Evolutionary conservation across 1,140 invertebrate genomes (phyloP).

Genomic region (Papilio aristodemus): DNA sequence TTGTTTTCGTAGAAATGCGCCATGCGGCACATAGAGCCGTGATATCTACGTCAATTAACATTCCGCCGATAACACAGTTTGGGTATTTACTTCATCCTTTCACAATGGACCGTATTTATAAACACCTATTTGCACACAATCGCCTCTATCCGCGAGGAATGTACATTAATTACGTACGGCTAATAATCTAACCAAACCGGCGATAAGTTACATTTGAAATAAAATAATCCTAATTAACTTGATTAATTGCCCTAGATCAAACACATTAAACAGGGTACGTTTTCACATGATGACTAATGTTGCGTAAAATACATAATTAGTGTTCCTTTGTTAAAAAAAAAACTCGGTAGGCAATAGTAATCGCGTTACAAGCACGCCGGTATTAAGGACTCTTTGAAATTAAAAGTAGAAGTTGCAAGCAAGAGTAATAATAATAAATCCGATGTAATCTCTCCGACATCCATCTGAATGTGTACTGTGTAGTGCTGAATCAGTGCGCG

Average conservation of each 20-base stretch:
- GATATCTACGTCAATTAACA: conserved; percentile 15
- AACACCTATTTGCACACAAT: neutral
- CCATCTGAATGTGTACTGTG: conserved; percentile 46
- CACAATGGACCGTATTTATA: neutral
- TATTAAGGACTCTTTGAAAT: conserved; percentile 40
- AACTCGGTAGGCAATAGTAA: neutral
- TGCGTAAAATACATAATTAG: conserved; percentile 22
- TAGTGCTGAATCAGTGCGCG: conserved; percentile 69
- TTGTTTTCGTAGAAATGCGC: neutral
- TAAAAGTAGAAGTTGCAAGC: conserved; percentile 41
- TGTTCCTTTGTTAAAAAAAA: conserved; percentile 1
- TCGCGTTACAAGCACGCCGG: neutral
- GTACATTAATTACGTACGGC: neutral
- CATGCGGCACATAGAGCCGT: neutral
- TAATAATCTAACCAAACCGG: neutral
- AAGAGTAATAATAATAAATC: conserved; percentile 40
- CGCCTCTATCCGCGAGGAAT: neutral
- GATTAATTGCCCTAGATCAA: neutral
- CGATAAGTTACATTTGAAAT: neutral
- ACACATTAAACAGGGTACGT: neutral
- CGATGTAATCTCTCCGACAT: conserved; percentile 47
- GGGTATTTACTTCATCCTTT: conserved; percentile 1
- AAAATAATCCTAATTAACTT: neutral
- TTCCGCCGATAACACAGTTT: conserved; percentile 7
- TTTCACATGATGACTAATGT: conserved; percentile 5